Percentiles rank a stretch among this genome's conserved stretches.
phyloP scores from a whole-genome alignment of 2,797 vertebrate genomes.

The Phataginus tetradactyla region DNA sequence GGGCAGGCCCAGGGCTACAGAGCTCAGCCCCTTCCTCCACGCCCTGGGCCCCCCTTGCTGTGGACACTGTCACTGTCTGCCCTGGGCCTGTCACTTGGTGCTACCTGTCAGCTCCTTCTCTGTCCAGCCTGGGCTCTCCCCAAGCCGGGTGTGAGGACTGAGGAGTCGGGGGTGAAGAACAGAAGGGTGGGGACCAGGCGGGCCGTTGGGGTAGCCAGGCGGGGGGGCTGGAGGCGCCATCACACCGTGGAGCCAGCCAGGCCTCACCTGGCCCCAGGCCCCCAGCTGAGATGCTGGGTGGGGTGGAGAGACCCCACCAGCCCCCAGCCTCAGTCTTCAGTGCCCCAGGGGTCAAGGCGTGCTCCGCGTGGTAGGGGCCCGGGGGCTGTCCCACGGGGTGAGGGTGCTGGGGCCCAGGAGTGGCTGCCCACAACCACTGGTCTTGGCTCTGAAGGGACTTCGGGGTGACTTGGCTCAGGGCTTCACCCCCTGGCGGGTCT shows the following conservation, averaged over 20 bases:
- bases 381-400: no score
- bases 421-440: background rate
- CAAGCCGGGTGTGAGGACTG: rapidly evolving
- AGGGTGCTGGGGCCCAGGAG: background rate
- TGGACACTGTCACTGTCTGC: rapidly evolving
- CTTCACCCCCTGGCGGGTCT: background rate
- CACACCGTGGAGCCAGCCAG: no score
- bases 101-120: background rate
- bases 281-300: background rate
- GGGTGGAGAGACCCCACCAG: background rate
- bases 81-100: background rate
- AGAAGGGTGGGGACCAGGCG: background rate
- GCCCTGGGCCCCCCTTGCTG: no score
- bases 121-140: background rate
- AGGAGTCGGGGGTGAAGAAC: no score
- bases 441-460: background rate
- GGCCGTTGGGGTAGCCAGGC: rapidly evolving
- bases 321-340: background rate
- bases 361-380: background rate
- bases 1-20: background rate
- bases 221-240: background rate
- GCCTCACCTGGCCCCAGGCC: background rate
- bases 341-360: background rate
- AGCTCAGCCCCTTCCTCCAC: rapidly evolving
- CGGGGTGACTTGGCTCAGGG: background rate